phyloP scores from a whole-genome alignment of 2,113 vertebrate species.

The Pluvialis apricaria region DNA sequence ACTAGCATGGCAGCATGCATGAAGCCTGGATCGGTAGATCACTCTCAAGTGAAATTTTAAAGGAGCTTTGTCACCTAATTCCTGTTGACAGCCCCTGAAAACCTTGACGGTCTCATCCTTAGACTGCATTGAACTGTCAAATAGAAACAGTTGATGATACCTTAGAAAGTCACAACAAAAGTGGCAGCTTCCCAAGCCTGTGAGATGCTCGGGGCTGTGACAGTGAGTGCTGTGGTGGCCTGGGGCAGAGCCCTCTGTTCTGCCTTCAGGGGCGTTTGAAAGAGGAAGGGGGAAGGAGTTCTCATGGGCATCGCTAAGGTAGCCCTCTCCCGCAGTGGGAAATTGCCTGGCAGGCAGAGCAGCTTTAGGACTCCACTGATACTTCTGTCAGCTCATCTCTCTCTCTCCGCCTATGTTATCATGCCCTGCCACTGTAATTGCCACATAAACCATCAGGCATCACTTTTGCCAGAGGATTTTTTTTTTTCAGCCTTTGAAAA shows the following conservation, averaged over 20 bases:
- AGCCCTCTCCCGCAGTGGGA: not conserved
- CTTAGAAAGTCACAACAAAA: not conserved
- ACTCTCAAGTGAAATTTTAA: not conserved
- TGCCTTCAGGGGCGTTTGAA: not conserved
- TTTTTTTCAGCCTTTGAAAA: not conserved
- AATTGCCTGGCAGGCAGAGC: not conserved
- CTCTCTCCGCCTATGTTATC: rapidly evolving
- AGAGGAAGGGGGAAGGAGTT: not conserved
- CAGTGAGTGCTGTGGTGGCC: not conserved
- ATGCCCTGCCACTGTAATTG: not conserved
- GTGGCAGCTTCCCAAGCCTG: not conserved
- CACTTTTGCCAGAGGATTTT: not conserved
- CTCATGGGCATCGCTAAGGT: not conserved
- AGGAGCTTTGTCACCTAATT: not conserved
- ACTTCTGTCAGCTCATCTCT: not conserved
- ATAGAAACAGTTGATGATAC: not conserved
- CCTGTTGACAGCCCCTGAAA: not conserved
- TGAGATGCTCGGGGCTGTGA: not conserved
- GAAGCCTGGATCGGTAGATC: not conserved
- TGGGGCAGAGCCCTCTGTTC: not conserved
- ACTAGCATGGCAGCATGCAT: not conserved
- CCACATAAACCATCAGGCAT: not conserved
- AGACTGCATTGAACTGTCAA: not conserved
- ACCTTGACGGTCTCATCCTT: not conserved
- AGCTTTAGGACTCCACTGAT: not conserved